Conservation (phyloP, 2,113 vertebrate genomes). For the Triplophysa rosa region DNA sequence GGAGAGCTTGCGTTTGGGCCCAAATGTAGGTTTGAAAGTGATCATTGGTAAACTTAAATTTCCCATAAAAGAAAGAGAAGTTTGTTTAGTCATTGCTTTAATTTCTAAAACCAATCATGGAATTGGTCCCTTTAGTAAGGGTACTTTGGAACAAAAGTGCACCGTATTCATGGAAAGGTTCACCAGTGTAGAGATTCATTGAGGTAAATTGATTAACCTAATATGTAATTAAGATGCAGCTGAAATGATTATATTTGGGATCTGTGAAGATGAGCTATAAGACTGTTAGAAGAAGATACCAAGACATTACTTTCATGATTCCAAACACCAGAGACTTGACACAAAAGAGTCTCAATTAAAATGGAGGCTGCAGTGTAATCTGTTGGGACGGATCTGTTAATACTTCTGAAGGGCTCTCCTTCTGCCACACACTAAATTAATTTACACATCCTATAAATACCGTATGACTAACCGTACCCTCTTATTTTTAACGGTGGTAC, state of each 20-base stretch:
- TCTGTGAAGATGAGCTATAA: constrained; percentile 16
- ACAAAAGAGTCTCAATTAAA: constrained; percentile 47
- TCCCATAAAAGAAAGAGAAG: too few relatives aligned
- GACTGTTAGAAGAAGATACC: constrained; percentile 15
- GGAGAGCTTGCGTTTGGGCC: too few relatives aligned
- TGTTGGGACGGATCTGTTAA: constrained; percentile 43
- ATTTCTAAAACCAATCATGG: too few relatives aligned
- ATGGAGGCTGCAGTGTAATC: constrained; percentile 42
- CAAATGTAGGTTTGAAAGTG: too few relatives aligned
- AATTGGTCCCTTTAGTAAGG: too few relatives aligned
- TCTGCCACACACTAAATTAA: constrained; percentile 32
- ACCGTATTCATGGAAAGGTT: not conserved
- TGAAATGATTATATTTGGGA: constrained; percentile 36
- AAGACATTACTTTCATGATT: constrained; percentile 7
- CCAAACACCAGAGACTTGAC: constrained; percentile 43
- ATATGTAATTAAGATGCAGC: constrained; percentile 33
- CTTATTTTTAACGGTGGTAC: not conserved
- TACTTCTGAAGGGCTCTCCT: constrained; percentile 14
- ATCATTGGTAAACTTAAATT: too few relatives aligned
- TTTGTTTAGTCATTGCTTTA: too few relatives aligned
- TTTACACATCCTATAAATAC: constrained; percentile 45
- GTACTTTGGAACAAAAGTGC: too few relatives aligned
- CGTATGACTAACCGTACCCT: not conserved
- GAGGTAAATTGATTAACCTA: constrained; percentile 30
- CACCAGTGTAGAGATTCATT: not conserved